Evolutionary conservation across 2,113 vertebrate species (phyloP), one percentile per base, ranked within the genome.

Genomic region (Odocoileus virginianus): DNA sequence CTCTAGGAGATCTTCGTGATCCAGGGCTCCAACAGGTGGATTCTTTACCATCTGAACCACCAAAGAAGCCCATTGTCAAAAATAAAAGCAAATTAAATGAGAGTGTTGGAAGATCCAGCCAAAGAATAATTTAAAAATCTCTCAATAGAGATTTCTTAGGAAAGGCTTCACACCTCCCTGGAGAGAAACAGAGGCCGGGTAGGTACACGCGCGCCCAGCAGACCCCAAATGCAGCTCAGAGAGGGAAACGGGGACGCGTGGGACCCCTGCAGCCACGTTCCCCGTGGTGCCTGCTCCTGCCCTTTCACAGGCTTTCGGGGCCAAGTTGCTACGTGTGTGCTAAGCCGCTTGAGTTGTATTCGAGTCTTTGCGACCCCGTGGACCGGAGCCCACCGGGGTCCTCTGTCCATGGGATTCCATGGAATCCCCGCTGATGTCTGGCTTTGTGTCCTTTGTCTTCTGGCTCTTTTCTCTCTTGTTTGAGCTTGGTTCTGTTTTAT

Each of bases 401-500:
- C 36, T 2, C 19, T 12, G 67, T 74, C n/a, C 19, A 0, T 40
- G 67, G n/a, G 67, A 10, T 6, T 74, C 67, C 40, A 6, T 0
- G 0, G 0, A 4, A 25, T 5, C 5, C 33, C 27, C 0, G 2
- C 1, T 0, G 4, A 3, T 0, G 5, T 7, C 36, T 1, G 36
- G 1, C 25, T 4, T 45, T 5, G 7, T n/a, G 14, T 25, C 71
- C 7, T 8, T 36, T 9, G 30, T 5, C 28, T 16, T 47, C n/a
- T 19, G 30, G 16, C 12, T 2, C 2, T 21, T 54, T 67, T 78
- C 64, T 54, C 30, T 88, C 50, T 71, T 28, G 9, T 16, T 30
- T 28, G 40, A n/a, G 19, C 17, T 45, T 28, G 16, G 67, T 14
- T 86, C 47, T 30, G 15, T 28, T 81, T 60, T 43, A 11, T 3